Conservation (phyloP, 2,797 vertebrate species). For the Tokudaia muenninki region DNA sequence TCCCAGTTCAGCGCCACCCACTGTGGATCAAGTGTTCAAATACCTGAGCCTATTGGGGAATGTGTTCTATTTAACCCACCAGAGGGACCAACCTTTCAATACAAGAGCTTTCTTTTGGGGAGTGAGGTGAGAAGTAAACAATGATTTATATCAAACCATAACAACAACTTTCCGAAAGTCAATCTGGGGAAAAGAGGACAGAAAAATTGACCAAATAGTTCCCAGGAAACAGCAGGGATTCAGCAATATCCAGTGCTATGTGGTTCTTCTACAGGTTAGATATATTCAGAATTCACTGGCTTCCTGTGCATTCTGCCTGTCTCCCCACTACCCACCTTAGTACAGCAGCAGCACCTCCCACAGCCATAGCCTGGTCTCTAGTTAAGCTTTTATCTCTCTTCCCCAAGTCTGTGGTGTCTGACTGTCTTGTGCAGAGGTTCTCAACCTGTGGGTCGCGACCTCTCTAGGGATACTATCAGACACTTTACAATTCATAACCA, state of each 20-base stretch:
- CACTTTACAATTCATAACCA: background rate
- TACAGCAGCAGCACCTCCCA: background rate
- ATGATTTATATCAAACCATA: background rate
- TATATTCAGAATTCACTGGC: fast-evolving
- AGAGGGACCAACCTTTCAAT: background rate
- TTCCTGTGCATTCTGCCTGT: background rate
- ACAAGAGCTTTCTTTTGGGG: background rate
- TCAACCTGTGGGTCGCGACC: background rate
- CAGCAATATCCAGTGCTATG: background rate
- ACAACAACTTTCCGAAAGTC: background rate
- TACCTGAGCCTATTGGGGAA: background rate
- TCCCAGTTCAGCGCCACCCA: background rate
- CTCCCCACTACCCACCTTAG: background rate
- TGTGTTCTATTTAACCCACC: too few relatives aligned
- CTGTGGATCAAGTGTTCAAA: background rate
- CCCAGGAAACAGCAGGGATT: background rate
- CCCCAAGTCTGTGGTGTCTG: background rate
- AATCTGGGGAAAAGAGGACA: background rate
- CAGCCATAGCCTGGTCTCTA: background rate
- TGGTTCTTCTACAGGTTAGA: background rate
- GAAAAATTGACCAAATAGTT: background rate
- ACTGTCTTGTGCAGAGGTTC: background rate
- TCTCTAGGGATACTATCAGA: too few relatives aligned
- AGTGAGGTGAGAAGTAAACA: background rate
- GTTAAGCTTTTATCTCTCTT: background rate